Percentiles rank a stretch among this genome's conserved stretches.
Conservation (phyloP, 2,888 invertebrate genomes). For the Rhagonycha fulva region DNA sequence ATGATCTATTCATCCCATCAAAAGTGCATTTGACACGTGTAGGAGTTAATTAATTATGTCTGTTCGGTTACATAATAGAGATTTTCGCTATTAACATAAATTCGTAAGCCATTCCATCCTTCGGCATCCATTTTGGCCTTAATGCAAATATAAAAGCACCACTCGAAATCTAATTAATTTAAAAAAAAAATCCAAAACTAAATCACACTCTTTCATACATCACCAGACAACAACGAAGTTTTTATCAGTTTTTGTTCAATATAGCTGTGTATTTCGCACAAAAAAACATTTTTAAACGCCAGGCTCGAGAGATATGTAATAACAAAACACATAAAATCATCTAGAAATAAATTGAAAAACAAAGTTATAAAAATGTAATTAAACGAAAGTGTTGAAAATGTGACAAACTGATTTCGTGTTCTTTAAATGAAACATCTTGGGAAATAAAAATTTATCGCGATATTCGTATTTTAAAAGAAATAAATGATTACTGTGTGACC, state of each 20-base stretch:
- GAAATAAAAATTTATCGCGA: too few relatives aligned
- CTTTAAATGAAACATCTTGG: not conserved
- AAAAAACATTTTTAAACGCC: not conserved
- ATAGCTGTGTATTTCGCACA: not conserved
- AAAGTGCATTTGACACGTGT: slow-evolving; percentile 4
- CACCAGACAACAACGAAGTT: not conserved
- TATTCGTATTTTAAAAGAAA: not conserved
- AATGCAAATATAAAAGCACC: not conserved
- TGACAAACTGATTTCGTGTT: not conserved
- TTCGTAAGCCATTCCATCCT: not conserved
- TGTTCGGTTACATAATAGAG: not conserved
- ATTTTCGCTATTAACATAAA: not conserved
- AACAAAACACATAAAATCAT: not conserved
- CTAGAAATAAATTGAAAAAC: not conserved
- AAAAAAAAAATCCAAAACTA: not conserved
- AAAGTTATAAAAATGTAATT: not conserved
- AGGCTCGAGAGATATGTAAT: not conserved
- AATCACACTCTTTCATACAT: not conserved
- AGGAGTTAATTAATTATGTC: not conserved
- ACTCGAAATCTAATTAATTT: not conserved
- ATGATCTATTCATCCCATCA: slow-evolving; percentile 7
- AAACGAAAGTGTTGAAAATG: not conserved
- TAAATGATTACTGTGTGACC: not conserved
- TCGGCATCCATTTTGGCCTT: not conserved
- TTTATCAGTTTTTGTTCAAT: not conserved